A percentile compares a stretch with the other conserved stretches of the same genome.
Conservation (phyloP, 2,888 invertebrate species). For the Rhabditoides inermis region DNA sequence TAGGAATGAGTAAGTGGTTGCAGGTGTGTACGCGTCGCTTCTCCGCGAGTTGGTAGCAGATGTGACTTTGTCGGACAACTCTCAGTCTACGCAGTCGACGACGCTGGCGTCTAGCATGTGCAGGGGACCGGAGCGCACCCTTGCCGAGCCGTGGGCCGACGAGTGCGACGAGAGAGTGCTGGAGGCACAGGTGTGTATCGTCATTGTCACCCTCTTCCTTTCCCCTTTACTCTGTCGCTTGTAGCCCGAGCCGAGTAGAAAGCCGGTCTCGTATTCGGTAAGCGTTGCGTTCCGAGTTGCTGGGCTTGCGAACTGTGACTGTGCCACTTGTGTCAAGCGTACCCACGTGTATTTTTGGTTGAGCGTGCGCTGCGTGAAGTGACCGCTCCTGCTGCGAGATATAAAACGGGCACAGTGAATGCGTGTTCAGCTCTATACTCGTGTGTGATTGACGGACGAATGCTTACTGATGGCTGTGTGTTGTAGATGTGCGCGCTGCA, state of each 20-base stretch:
- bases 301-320: too few relatives aligned
- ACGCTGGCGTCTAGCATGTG: constrained; percentile 74
- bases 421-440: too few relatives aligned
- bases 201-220: too few relatives aligned
- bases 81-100: constrained; percentile 75
- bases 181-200: constrained; percentile 10
- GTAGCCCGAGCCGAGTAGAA: neutral
- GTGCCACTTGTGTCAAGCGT: too few relatives aligned
- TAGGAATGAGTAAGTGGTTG: constrained; percentile 4
- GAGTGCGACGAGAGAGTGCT: constrained; percentile 26
- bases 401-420: too few relatives aligned
- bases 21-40: constrained; percentile 69
- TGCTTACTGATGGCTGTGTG: too few relatives aligned
- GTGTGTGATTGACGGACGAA: too few relatives aligned
- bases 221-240: neutral
- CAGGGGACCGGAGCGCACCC: constrained; percentile 56
- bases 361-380: too few relatives aligned
- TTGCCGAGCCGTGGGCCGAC: constrained; percentile 23
- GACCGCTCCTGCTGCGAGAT: too few relatives aligned
- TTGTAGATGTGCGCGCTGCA: too few relatives aligned
- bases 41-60: constrained; percentile 83
- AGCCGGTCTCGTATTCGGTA: neutral
- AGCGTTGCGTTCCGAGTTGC: too few relatives aligned
- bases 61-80: constrained; percentile 85
- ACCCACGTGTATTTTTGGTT: too few relatives aligned